A percentile compares a stretch with the other conserved stretches of the same genome.
phyloP scores from a whole-genome alignment of 2,797 vertebrate genomes.

The Gymnothorax reevesii region DNA sequence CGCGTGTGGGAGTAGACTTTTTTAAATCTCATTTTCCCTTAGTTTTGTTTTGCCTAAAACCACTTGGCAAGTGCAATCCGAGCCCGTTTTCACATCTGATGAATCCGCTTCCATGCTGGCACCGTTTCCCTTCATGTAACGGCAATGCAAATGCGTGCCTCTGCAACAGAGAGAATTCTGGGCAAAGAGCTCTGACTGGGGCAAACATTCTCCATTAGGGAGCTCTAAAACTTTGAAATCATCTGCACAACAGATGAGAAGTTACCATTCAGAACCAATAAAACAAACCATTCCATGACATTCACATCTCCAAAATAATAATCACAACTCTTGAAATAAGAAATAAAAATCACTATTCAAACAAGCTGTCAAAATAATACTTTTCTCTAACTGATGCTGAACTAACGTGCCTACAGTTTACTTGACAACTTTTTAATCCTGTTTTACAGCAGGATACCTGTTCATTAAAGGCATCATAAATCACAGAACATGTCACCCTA shows the following conservation, averaged over 20 bases:
- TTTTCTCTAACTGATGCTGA: not conserved
- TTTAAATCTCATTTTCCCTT: not conserved
- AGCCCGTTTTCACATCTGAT: constrained; percentile 7
- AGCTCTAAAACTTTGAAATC: not conserved
- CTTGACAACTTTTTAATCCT: too few relatives aligned
- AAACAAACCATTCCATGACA: not conserved
- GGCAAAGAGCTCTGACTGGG: not conserved
- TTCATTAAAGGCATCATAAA: not conserved
- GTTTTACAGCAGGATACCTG: not conserved
- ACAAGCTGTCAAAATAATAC: not conserved
- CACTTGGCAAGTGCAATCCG: not conserved
- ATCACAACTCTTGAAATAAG: not conserved
- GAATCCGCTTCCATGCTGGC: not conserved
- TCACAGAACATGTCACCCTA: not conserved
- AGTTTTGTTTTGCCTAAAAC: not conserved
- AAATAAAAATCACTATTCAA: not conserved
- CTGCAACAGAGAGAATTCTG: not conserved
- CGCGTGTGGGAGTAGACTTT: not conserved
- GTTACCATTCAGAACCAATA: not conserved
- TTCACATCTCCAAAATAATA: not conserved
- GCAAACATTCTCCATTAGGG: not conserved
- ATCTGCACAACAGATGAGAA: not conserved
- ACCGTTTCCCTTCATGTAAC: not conserved
- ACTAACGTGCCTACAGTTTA: too few relatives aligned
- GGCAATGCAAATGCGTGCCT: not conserved